Evolutionary conservation across 2,888 invertebrate genomes (phyloP).

Genomic region (Dicranocentrus wangi): DNA sequence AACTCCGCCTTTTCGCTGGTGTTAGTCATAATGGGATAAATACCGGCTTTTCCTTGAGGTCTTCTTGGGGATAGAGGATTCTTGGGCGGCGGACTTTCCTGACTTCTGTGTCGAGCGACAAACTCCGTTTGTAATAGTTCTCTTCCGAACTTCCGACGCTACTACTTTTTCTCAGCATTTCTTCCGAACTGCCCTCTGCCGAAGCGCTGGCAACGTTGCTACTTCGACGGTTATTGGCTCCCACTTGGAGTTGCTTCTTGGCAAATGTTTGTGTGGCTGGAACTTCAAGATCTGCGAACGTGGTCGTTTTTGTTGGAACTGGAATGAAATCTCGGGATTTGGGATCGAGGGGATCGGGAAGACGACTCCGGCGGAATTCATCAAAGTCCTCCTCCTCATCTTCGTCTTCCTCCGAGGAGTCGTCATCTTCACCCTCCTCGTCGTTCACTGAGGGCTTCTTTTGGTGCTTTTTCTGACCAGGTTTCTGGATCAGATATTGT

Average conservation of each 20-base stretch:
- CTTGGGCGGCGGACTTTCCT: slow-evolving; percentile 23
- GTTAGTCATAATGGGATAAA: slow-evolving; percentile 58
- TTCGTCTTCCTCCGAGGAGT: slow-evolving; percentile 8
- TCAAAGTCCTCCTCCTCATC: slow-evolving; percentile 42
- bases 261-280: slow-evolving; percentile 51
- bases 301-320: slow-evolving; percentile 26
- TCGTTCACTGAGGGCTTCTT: background rate
- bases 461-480: slow-evolving; percentile 3
- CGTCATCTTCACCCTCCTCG: slow-evolving; percentile 45
- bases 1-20: slow-evolving; percentile 39
- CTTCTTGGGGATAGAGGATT: slow-evolving; percentile 45
- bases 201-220: background rate
- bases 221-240: background rate
- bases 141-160: too few species aligned
- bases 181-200: slow-evolving; percentile 15
- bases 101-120: background rate
- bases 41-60: slow-evolving; percentile 14
- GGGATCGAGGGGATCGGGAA: slow-evolving; percentile 40
- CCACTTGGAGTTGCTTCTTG: slow-evolving; percentile 37
- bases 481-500: background rate
- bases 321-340: slow-evolving; percentile 27
- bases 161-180: too few species aligned
- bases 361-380: background rate
- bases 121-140: background rate
- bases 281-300: slow-evolving; percentile 24